Percentiles rank a stretch among this genome's conserved stretches.
These are phyloP conservation scores for Hydrotaea cyrtoneurina DNA, from an alignment of 2,888 invertebrate species.

Conservation along the genomic window DNA sequence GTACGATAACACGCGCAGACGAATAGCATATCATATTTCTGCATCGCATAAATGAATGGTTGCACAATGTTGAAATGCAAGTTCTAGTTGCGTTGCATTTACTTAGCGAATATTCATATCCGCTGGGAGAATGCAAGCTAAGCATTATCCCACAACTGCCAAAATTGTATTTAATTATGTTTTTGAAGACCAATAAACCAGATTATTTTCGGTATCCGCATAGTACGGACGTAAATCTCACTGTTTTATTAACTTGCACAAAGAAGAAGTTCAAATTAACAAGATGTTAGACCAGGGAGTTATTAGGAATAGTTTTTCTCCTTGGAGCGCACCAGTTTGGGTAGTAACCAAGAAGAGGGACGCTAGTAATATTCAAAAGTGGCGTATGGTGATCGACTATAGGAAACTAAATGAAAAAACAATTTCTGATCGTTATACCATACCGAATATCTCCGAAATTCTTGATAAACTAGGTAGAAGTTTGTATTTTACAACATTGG, in stretches of 20 bases:
- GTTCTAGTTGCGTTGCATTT: too few relatives aligned
- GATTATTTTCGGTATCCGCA: too few relatives aligned
- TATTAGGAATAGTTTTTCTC: not conserved
- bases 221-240: too few relatives aligned
- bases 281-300: not conserved
- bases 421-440: not conserved
- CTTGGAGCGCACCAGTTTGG: slow-evolving; percentile 5
- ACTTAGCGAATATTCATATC: too few relatives aligned
- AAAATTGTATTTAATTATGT: too few relatives aligned
- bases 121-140: too few relatives aligned
- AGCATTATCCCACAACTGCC: too few relatives aligned
- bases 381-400: not conserved
- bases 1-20: too few relatives aligned
- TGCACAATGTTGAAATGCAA: too few relatives aligned
- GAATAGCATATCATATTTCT: too few relatives aligned
- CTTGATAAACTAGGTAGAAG: not conserved
- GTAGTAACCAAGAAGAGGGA: not conserved
- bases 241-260: not conserved
- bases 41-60: too few relatives aligned
- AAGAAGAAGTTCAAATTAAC: not conserved
- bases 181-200: too few relatives aligned
- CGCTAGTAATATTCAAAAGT: not conserved
- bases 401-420: not conserved
- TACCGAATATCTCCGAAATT: not conserved
- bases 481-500: slow-evolving; percentile 48